Evolutionary conservation across 2,888 invertebrate genomes (phyloP), one percentile per base, ranked within the genome.

Genomic region (Cinara cedri): DNA sequence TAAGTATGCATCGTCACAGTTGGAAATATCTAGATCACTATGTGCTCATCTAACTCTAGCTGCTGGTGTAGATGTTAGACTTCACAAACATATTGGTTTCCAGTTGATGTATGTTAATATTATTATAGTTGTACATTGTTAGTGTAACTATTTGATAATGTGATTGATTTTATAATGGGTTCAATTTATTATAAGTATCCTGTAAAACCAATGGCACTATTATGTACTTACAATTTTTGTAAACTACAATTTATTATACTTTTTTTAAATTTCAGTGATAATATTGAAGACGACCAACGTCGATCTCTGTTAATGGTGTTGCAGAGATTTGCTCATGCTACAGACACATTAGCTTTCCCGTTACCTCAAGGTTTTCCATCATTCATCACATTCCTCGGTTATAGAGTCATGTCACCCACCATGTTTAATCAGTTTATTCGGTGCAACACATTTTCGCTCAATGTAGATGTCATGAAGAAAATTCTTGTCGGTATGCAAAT

Each of bases 281-380:
- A 92, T 84, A 87, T 94, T 86, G 89, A 90, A 42, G 89, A 90
- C 81, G 88, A 89, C 6, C 90, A 92, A 84, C 90, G 91, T 81
- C 89, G 89, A 85, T 88, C 93, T 26, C 86, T 95, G 70, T 95
- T 95, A 85, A 90, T 91, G 82, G 88, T 92, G 44, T 86, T 95
- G 82, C 95, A 96, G 86, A 90, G 94, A 83, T 95, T 93, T 86
- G 91, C 91, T 83, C 87, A 93, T 83, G 92, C 94, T 1, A 89
- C 91, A 21, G 93, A 93, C 84, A 90, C 91, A 4, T 89, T 93
- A 82, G 94, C 93, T 46, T 96, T 92, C 86, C 93, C 93, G 0
- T 86, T 94, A 82, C 95, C 95, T 14, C 92, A 93, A 84, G 95
- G 95, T 16, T 95, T 95, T 86, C 91, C 92, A 21, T 94, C 95